Percentiles rank a stretch among this genome's conserved stretches.
Evolutionary conservation across 2,888 invertebrate genomes (phyloP).

Genomic region (Platycheirus albimanus): DNA sequence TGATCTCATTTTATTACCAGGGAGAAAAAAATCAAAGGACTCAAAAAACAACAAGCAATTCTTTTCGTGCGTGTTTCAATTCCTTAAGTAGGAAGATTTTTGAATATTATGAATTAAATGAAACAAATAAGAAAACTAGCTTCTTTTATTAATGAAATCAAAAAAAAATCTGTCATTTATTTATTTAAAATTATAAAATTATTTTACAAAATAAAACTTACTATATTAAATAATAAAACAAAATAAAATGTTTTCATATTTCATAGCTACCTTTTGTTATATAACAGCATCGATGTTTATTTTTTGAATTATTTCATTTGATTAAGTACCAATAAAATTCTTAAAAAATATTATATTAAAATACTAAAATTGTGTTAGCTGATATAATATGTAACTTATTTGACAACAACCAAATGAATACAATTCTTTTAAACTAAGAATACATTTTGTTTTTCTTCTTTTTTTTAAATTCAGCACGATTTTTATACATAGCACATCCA

Average conservation of each 20-base stretch:
- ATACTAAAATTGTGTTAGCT: slow-evolving; percentile 27
- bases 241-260: slow-evolving; percentile 9
- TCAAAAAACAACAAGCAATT: slow-evolving; percentile 47
- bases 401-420: slow-evolving; percentile 63
- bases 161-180: slow-evolving; percentile 70
- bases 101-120: too few relatives aligned
- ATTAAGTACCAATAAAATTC: slow-evolving; percentile 64
- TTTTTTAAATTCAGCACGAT: slow-evolving; percentile 10
- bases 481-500: too few relatives aligned
- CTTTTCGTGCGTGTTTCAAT: slow-evolving; percentile 67
- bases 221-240: slow-evolving; percentile 60
- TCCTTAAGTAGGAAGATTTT: slow-evolving; percentile 59
- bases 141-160: slow-evolving; percentile 57
- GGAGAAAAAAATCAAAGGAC: slow-evolving; percentile 53
- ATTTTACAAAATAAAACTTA: slow-evolving; percentile 59
- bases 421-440: slow-evolving; percentile 46
- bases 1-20: slow-evolving; percentile 33
- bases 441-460: slow-evolving; percentile 26
- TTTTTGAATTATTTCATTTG: slow-evolving; percentile 18
- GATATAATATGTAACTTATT: slow-evolving; percentile 49
- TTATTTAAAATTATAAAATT: slow-evolving; percentile 59
- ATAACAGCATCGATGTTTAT: slow-evolving; percentile 59
- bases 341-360: slow-evolving; percentile 61
- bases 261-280: slow-evolving; percentile 59
- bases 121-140: slow-evolving; percentile 23